Percentiles rank a stretch among this genome's conserved stretches.
Conservation (phyloP, 2,888 invertebrate species). For the Erynnis tages region DNA sequence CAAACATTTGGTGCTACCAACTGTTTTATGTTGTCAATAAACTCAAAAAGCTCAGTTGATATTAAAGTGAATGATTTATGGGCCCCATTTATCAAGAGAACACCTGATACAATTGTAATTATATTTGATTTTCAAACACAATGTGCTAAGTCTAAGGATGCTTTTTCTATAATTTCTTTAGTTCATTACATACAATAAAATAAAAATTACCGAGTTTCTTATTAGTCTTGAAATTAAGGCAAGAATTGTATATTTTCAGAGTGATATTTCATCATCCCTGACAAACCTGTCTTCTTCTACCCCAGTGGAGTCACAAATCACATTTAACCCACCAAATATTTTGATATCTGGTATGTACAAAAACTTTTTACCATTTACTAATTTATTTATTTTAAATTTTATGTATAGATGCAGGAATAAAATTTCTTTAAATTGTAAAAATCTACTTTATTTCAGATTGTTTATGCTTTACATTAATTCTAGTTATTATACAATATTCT, state of each 20-base stretch:
- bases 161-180: too few species aligned
- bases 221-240: too few species aligned
- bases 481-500: background rate
- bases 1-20: constrained; percentile 92
- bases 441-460: too few species aligned
- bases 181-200: too few species aligned
- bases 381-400: too few species aligned
- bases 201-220: too few species aligned
- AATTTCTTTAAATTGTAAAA: too few species aligned
- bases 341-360: constrained; percentile 46
- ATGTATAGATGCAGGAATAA: too few species aligned
- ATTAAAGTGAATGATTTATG: constrained; percentile 89
- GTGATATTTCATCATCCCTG: constrained; percentile 51
- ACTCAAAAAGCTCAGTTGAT: constrained; percentile 86
- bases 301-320: constrained; percentile 53
- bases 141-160: too few species aligned
- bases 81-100: constrained; percentile 87
- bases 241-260: constrained; percentile 40
- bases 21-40: constrained; percentile 94
- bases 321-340: constrained; percentile 37
- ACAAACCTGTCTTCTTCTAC: constrained; percentile 47
- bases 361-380: too few species aligned
- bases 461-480: background rate
- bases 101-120: constrained; percentile 74
- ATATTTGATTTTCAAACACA: too few species aligned